Evolutionary conservation across 2,797 vertebrate genomes (phyloP), one percentile per base, ranked within the genome.

Genomic region (Limnodromus scolopaceus): DNA sequence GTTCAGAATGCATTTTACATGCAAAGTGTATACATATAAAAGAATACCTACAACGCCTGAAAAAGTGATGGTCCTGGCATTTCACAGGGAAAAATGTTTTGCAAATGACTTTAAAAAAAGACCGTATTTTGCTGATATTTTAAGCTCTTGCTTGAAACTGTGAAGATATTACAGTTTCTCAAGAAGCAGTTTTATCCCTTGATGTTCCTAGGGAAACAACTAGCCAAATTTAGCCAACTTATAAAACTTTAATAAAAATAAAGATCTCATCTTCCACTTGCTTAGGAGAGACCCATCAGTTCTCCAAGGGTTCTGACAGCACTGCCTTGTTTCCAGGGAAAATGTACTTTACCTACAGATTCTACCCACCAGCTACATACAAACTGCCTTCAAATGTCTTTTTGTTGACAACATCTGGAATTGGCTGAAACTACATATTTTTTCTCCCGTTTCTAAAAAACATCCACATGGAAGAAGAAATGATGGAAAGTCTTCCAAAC

Each of bases 171-270:
- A 79, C 51, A 41, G 34, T 39, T 95, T 70, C 57, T 78, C 24
- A 75, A 71, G 64, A 49, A 92, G 71, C 41, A 89, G 65, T 63
- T 92, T 66, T 69, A 92, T 63, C 58, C 70, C 46, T 92, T 92
- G 30, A 86, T 90, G 83, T 94, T 96, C 82, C 94, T 55, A 88
- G 36, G 83, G 76, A 78, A 92, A 94, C 78, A 82, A 83, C 61
- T 81, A 75, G 69, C 91, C 76, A 91, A 86, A 94, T 95, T 84
- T 87, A 96, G 38, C 63, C 54, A 92, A 76, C 13, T 87, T 88
- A 49, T 8, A 46, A 70, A 86, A 41, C 30, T 76, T 48, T 3
- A 9, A 39, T 77, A 84, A 75, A 55, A 12, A 18, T 8, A 34
- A 82, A 80, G 80, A 71, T 69, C 61, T 70, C 53, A 84, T 88